Evolutionary conservation across 2,113 vertebrate genomes (phyloP).

Genomic region (Antechinus stuartii): DNA sequence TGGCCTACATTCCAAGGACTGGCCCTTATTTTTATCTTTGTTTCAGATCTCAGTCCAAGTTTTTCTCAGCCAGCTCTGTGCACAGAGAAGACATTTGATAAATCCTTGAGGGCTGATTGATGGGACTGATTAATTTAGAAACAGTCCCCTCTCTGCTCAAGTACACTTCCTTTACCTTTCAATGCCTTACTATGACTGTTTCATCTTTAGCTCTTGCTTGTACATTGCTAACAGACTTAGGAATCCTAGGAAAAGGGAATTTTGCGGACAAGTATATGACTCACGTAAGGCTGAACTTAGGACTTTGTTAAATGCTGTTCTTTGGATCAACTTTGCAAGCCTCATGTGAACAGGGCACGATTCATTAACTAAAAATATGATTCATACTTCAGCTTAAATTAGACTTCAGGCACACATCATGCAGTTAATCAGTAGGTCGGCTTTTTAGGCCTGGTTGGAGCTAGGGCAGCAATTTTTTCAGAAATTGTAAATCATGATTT

Average conservation of each 20-base stretch:
- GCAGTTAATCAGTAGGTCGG: background rate
- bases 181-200: background rate
- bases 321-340: conserved; percentile 34
- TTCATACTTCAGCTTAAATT: background rate
- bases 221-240: background rate
- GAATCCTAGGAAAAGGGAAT: conserved; percentile 16
- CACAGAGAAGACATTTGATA: background rate
- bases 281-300: conserved; percentile 6
- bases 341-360: background rate
- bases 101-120: background rate
- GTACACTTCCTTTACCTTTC: background rate
- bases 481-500: background rate
- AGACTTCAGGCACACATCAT: background rate
- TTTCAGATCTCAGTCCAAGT: background rate
- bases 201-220: conserved; percentile 11
- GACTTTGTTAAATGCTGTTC: conserved; percentile 7
- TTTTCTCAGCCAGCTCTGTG: background rate
- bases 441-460: background rate
- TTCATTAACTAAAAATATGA: conserved; percentile 22
- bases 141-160: background rate
- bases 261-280: background rate
- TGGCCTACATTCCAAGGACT: background rate
- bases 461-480: conserved; percentile 17
- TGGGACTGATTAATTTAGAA: background rate
- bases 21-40: conserved; percentile 7